Percentiles rank a stretch among this genome's conserved stretches.
These are phyloP conservation scores for Nemotelus pantherinus DNA, from an alignment of 2,888 invertebrate genomes.

Conservation along the genomic window DNA sequence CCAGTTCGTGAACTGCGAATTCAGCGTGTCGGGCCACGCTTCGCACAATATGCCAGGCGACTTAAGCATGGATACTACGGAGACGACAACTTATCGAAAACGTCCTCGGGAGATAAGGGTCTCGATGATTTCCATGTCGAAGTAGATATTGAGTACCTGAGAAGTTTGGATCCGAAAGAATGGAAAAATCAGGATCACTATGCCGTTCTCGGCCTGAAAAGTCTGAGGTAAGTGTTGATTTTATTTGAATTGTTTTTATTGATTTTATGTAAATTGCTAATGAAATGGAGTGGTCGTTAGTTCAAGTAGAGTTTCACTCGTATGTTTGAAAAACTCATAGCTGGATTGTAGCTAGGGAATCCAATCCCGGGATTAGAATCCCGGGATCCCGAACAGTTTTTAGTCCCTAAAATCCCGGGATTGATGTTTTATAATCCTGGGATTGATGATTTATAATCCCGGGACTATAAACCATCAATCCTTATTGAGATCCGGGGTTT, in stretches of 20 bases:
- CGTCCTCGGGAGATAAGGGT: conserved; percentile 49
- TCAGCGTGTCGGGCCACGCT: conserved; percentile 49
- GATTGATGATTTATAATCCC: no score
- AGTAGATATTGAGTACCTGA: conserved; percentile 83
- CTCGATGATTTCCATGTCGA: conserved; percentile 67
- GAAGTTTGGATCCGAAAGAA: conserved; percentile 91
- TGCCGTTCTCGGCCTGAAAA: conserved; percentile 89
- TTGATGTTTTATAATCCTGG: no score
- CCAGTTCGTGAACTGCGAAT: conserved; percentile 45
- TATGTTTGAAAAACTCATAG: not conserved
- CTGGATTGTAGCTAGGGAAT: no score
- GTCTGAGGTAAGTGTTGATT: conserved; percentile 61
- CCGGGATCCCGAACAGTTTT: no score
- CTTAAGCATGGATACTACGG: conserved; percentile 45
- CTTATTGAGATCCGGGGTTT: no score
- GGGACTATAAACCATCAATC: no score
- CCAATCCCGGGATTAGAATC: no score
- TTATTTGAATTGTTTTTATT: not conserved
- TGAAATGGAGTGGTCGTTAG: not conserved
- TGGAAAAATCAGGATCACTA: conserved; percentile 99
- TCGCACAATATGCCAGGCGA: conserved; percentile 45
- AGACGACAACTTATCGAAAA: conserved; percentile 47
- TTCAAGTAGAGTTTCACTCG: not conserved
- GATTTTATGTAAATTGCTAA: not conserved
- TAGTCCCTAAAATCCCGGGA: no score